Percentiles rank a stretch among this genome's conserved stretches.
Evolutionary conservation across 2,113 vertebrate species (phyloP).

Genomic region (Chaetorhynchus papuensis): DNA sequence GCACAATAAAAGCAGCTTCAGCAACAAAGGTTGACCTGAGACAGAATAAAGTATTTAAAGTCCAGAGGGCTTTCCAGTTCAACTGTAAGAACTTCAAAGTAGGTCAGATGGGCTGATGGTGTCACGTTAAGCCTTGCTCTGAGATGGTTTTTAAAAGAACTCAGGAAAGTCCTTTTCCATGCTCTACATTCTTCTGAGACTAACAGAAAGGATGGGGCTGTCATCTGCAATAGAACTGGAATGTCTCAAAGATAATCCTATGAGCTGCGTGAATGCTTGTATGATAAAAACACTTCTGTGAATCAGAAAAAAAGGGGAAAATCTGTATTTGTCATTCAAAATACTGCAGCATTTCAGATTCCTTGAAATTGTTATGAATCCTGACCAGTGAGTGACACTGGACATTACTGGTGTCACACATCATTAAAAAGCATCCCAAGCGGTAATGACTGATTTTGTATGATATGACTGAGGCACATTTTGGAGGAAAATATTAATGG

Average conservation of each 20-base stretch:
- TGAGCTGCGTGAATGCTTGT: slow-evolving; percentile 17
- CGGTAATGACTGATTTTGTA: background rate
- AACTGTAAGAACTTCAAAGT: background rate
- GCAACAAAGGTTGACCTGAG: background rate
- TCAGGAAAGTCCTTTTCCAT: background rate
- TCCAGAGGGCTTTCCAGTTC: background rate
- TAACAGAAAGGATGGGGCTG: slow-evolving; percentile 35
- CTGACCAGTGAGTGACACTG: background rate
- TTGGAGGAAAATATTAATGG: background rate
- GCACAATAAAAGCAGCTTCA: background rate
- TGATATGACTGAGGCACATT: background rate
- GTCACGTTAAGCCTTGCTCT: background rate
- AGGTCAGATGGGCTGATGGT: slow-evolving; percentile 25
- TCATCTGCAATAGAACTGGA: slow-evolving; percentile 41
- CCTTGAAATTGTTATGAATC: background rate
- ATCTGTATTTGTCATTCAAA: slow-evolving; percentile 15
- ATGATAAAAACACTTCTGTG: background rate
- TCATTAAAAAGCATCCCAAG: background rate
- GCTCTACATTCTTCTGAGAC: slow-evolving; percentile 30
- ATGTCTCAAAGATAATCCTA: slow-evolving; percentile 38
- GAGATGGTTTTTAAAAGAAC: slow-evolving; percentile 11
- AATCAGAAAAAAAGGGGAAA: slow-evolving; percentile 6
- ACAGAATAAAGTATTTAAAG: background rate
- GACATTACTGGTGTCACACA: background rate
- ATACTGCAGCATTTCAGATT: background rate